These are phyloP conservation scores for Pseudomyrmex cubaensis DNA, from an alignment of 1,140 invertebrate species.

Conservation along the genomic window DNA sequence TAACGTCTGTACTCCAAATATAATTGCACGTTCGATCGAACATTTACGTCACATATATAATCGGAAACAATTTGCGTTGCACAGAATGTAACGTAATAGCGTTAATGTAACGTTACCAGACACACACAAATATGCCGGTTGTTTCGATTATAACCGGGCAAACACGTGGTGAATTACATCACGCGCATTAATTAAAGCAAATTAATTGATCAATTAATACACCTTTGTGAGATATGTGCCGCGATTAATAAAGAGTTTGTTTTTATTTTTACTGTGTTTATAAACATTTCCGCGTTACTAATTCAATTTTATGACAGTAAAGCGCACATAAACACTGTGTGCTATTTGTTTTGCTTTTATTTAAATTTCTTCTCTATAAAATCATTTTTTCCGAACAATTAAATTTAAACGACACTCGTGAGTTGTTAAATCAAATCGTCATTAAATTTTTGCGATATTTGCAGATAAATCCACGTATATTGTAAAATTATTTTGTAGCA, in stretches of 20 bases:
- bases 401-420: no score
- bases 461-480: no score
- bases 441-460: no score
- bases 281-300: neutral
- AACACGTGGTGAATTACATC: slow-evolving; percentile 10
- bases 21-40: slow-evolving; percentile 22
- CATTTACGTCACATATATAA: slow-evolving; percentile 18
- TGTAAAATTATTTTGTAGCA: no score
- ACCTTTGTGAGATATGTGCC: neutral
- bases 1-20: slow-evolving; percentile 4
- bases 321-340: no score
- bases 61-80: slow-evolving; percentile 24
- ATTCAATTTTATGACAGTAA: slow-evolving; percentile 7
- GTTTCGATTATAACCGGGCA: neutral
- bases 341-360: no score
- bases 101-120: slow-evolving; percentile 23
- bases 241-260: neutral
- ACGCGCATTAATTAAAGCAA: slow-evolving; percentile 9
- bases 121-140: neutral
- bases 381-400: no score
- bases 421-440: no score
- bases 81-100: slow-evolving; percentile 27
- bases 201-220: slow-evolving; percentile 18
- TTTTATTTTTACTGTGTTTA: neutral
- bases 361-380: no score